phyloP scores from a whole-genome alignment of 2,888 invertebrate genomes.

The Teleiodes luculella region DNA sequence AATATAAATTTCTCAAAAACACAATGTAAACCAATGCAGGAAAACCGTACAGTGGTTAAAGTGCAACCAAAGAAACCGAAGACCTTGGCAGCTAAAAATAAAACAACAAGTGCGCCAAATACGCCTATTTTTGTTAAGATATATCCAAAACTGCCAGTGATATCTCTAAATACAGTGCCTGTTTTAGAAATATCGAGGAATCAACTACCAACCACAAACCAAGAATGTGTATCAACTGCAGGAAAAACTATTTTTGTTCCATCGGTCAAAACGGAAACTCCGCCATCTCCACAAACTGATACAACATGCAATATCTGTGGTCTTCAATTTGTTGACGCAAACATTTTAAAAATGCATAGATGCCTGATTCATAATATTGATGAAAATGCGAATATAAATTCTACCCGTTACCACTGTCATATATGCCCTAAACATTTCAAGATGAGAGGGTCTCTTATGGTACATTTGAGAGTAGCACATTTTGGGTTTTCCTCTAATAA shows the following conservation, averaged over 20 bases:
- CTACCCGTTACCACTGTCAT: slow-evolving; percentile 83
- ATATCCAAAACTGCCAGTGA: slow-evolving; percentile 66
- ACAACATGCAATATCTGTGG: slow-evolving; percentile 84
- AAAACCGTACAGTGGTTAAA: slow-evolving; percentile 33
- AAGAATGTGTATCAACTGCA: slow-evolving; percentile 34
- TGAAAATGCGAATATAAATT: slow-evolving; percentile 48
- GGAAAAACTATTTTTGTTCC: slow-evolving; percentile 40
- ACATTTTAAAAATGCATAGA: slow-evolving; percentile 86
- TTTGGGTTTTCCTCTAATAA: slow-evolving; percentile 73
- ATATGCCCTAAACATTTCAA: slow-evolving; percentile 88
- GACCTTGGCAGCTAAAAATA: slow-evolving; percentile 61
- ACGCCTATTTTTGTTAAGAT: slow-evolving; percentile 66
- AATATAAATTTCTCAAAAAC: slow-evolving; percentile 29
- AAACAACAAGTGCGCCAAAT: slow-evolving; percentile 39
- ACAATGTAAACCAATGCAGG: slow-evolving; percentile 33
- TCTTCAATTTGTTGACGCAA: slow-evolving; percentile 83
- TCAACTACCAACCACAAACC: slow-evolving; percentile 26
- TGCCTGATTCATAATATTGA: slow-evolving; percentile 82
- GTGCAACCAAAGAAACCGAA: slow-evolving; percentile 51
- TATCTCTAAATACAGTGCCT: slow-evolving; percentile 57
- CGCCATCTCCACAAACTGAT: slow-evolving; percentile 39
- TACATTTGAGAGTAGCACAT: slow-evolving; percentile 89
- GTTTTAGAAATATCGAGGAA: slow-evolving; percentile 51
- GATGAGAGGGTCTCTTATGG: slow-evolving; percentile 89
- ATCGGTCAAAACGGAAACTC: slow-evolving; percentile 48